Evolutionary conservation across 2,113 vertebrate species (phyloP).

Genomic region (Meriones unguiculatus): DNA sequence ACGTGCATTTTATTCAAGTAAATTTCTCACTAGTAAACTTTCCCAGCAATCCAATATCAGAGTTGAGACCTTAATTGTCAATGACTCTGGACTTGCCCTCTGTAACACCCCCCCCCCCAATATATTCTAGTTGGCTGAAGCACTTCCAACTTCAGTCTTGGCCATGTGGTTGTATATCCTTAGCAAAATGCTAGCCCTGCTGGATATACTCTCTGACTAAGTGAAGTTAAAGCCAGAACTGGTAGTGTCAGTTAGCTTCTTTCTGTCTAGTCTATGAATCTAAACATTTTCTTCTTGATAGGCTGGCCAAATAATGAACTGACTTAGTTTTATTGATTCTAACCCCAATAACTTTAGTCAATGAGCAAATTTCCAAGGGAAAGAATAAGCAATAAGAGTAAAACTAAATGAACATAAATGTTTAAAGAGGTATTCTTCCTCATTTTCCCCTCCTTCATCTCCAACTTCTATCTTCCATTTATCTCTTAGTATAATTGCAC

Average conservation of each 20-base stretch:
- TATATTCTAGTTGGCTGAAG: constrained; percentile 36
- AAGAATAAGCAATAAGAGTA: constrained; percentile 9
- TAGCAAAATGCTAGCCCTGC: constrained; percentile 24
- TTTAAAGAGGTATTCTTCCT: background rate
- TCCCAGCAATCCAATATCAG: constrained; percentile 58
- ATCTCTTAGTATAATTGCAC: constrained; percentile 32
- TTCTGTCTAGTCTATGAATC: background rate
- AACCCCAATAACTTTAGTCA: background rate
- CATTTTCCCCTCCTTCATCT: constrained; percentile 48
- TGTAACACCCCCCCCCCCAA: background rate
- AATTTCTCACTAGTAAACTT: constrained; percentile 76
- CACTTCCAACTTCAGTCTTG: background rate
- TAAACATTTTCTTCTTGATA: background rate
- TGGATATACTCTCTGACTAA: background rate
- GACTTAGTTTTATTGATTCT: constrained; percentile 33
- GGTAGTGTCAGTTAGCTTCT: background rate
- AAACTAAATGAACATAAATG: constrained; percentile 21
- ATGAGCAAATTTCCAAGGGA: constrained; percentile 42
- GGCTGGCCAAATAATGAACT: background rate
- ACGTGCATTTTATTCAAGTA: constrained; percentile 81
- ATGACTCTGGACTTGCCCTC: constrained; percentile 54
- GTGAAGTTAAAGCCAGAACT: constrained; percentile 40
- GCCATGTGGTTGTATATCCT: background rate
- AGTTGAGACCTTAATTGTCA: constrained; percentile 57
- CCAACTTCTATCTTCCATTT: background rate